Percentiles rank a stretch among this genome's conserved stretches.
Conservation (phyloP, 1,140 invertebrate species). For the Halictus rubicundus region DNA sequence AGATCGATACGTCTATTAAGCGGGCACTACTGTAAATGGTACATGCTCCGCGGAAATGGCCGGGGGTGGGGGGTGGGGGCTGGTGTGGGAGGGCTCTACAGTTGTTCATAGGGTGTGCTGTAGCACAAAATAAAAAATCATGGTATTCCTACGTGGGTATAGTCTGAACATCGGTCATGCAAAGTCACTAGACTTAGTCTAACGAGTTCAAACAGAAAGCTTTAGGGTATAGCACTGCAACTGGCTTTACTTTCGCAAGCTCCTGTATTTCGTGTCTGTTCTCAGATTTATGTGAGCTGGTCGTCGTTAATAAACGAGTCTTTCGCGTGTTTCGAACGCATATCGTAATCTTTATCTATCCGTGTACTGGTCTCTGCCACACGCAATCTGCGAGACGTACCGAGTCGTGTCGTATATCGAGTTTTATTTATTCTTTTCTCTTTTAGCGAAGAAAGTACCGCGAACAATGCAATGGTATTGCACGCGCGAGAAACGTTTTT, state of each 20-base stretch:
- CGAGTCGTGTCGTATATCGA: too few relatives aligned
- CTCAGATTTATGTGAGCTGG: constrained; percentile 58
- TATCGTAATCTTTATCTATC: background rate
- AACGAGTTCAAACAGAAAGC: constrained; percentile 37
- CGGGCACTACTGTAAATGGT: constrained; percentile 10
- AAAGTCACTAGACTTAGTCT: constrained; percentile 35
- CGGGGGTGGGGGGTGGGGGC: background rate
- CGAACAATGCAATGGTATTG: background rate
- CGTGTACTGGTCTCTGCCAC: background rate
- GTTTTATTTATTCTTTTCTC: background rate
- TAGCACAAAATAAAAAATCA: constrained; percentile 22
- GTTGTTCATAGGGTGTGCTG: constrained; percentile 5
- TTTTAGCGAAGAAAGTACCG: background rate
- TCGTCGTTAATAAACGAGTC: background rate
- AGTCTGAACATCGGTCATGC: constrained; percentile 44
- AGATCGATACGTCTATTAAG: too few relatives aligned
- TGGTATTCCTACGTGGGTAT: constrained; percentile 39
- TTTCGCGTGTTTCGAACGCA: background rate
- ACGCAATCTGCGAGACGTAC: background rate
- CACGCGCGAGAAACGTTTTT: too few relatives aligned
- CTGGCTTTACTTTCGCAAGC: constrained; percentile 40
- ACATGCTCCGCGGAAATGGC: constrained; percentile 44
- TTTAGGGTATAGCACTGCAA: constrained; percentile 12
- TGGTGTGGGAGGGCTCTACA: constrained; percentile 22
- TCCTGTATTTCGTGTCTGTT: constrained; percentile 36